These are phyloP conservation scores for Lasioglossum albipes DNA, from an alignment of 1,140 invertebrate species.

Conservation along the genomic window DNA sequence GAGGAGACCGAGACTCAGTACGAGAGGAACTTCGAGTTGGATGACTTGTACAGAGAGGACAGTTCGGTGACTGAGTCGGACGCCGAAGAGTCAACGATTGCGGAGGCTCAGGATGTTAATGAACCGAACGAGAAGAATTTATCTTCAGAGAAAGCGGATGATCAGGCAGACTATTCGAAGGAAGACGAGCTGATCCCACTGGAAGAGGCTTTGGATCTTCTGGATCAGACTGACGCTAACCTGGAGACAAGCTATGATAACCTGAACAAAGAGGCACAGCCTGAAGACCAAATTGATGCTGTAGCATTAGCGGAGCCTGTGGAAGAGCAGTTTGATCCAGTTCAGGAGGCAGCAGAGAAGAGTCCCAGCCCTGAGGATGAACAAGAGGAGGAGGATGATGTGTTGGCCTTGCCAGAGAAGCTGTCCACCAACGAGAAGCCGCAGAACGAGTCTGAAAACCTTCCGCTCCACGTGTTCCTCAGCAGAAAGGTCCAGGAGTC, in stretches of 20 bases:
- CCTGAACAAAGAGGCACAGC: background rate
- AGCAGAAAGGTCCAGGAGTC: constrained; percentile 78
- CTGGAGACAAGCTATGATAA: constrained; percentile 23
- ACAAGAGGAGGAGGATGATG: constrained; percentile 53
- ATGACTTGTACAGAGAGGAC: constrained; percentile 77
- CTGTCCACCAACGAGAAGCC: constrained; percentile 74
- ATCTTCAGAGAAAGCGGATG: constrained; percentile 19
- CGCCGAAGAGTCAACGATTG: constrained; percentile 50
- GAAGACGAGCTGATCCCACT: constrained; percentile 68
- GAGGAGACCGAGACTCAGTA: constrained; percentile 69
- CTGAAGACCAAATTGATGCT: constrained; percentile 39
- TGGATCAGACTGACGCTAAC: constrained; percentile 53
- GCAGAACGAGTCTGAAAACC: constrained; percentile 72
- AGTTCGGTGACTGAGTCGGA: constrained; percentile 70
- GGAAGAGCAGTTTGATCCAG: constrained; percentile 42
- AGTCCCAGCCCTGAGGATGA: constrained; percentile 8
- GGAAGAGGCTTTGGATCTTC: constrained; percentile 69
- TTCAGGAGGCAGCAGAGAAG: constrained; percentile 31
- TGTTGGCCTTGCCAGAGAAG: constrained; percentile 71
- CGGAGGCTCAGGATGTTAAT: background rate
- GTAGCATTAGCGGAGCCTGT: constrained; percentile 16
- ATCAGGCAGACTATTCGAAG: constrained; percentile 33
- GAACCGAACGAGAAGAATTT: constrained; percentile 4
- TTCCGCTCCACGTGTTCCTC: constrained; percentile 76
- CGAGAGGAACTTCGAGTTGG: constrained; percentile 69